Base-by-base conservation (phyloP, 2,113 vertebrate species). In the Phodopus roborovskii region DNA sequence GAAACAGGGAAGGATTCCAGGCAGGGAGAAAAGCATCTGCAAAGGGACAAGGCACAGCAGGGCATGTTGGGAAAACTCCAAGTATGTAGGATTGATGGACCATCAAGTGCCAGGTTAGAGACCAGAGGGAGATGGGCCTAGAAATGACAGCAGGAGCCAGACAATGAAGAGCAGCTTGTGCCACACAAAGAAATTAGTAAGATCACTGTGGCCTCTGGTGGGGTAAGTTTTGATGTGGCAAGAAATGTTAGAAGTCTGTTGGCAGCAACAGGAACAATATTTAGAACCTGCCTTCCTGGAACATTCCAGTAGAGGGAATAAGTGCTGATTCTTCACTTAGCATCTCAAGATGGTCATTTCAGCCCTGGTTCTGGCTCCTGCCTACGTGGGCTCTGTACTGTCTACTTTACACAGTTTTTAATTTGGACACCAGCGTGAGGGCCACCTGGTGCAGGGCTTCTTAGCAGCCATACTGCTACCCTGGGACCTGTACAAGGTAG, bases 61-160 rank as follows among this genome's bases (percentile, higher is more conserved):
- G 66, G 33, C 64, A 58, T 26, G 45, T 33, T 96, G 90, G 92
- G 95, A 48, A 95, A 95, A 88, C 39, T 95, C 95, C 71, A 97
- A 92, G 56, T 89, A 78, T 50, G 62, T 86, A 85, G 60, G 77
- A 92, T 58, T 94, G 91, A 97, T 83, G 73, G 71, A 42, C 33
- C 81, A 42, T 45, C 19, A 3, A 91, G 48, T 78, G 71, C 53
- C 88, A 92, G n/a, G 90, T 58, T 92, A 88, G 70, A 92, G 81
- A 97, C 84, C 92, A 9, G 1, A 91, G 71, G 81, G 90, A 94
- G 39, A 64, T 66, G 62, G 45, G 71, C n/a, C 85, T 92, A 73
- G 30, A 91, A 96, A 60, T 66, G 60, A 92, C 60, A 93, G 83
- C 77, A 84, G 74, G 68, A 94, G 48, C 36, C 82, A 85, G 91